A percentile compares a stretch with the other conserved stretches of the same genome.
Conservation (phyloP, 2,888 invertebrate species). For the Ferdinandea cuprea region DNA sequence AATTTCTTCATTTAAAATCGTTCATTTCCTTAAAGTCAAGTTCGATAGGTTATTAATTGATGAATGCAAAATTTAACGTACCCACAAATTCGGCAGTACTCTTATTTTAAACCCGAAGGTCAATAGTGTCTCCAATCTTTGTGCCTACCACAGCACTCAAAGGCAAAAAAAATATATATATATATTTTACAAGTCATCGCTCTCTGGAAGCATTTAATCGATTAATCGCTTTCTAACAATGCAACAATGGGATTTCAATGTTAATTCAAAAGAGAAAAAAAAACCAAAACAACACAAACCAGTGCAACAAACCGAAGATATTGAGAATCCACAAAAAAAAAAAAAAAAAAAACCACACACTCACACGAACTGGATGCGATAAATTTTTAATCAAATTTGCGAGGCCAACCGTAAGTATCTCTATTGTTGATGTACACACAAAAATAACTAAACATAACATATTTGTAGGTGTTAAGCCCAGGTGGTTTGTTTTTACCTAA, state of each 20-base stretch:
- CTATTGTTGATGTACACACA: slow-evolving; percentile 27
- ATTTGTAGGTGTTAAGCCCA: background rate
- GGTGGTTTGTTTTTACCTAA: background rate
- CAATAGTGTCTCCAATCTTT: slow-evolving; percentile 4
- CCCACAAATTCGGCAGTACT: slow-evolving; percentile 8
- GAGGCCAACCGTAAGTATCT: slow-evolving; percentile 48
- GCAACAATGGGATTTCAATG: slow-evolving; percentile 24
- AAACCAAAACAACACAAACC: slow-evolving; percentile 12
- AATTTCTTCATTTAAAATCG: background rate
- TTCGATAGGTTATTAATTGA: slow-evolving; percentile 29
- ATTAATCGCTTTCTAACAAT: slow-evolving; percentile 48
- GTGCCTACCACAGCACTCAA: slow-evolving; percentile 12
- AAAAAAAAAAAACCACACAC: slow-evolving; percentile 14
- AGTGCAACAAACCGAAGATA: slow-evolving; percentile 14
- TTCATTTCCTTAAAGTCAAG: slow-evolving; percentile 31
- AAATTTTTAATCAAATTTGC: slow-evolving; percentile 26
- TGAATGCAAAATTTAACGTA: slow-evolving; percentile 17
- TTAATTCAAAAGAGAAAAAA: background rate
- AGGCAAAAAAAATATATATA: slow-evolving; percentile 20
- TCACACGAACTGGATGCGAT: slow-evolving; percentile 25
- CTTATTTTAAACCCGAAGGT: slow-evolving; percentile 35
- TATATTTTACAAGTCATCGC: slow-evolving; percentile 51
- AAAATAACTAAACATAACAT: background rate
- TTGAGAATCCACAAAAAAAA: slow-evolving; percentile 10
- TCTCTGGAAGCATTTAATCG: slow-evolving; percentile 29